phyloP scores from a whole-genome alignment of 2,113 vertebrate species.

The Cochlearius cochlearius region DNA sequence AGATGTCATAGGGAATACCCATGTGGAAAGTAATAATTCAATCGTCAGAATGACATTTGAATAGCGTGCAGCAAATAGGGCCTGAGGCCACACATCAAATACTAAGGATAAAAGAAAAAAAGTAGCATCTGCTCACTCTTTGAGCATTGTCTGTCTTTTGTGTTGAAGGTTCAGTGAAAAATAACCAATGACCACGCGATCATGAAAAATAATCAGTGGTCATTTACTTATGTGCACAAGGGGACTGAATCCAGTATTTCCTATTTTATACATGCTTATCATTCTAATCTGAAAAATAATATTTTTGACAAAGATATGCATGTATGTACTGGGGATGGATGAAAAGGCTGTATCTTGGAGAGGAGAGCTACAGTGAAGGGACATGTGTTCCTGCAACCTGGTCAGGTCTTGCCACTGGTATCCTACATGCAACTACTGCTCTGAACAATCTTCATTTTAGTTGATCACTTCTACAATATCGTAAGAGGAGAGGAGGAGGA shows the following conservation, averaged over 20 bases:
- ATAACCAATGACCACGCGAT: background rate
- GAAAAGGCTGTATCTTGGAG: background rate
- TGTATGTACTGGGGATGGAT: background rate
- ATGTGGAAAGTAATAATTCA: conserved; percentile 31
- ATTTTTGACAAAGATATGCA: background rate
- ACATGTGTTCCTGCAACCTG: background rate
- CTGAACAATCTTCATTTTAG: background rate
- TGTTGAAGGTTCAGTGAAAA: background rate
- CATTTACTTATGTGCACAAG: background rate
- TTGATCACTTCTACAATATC: background rate
- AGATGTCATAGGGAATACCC: background rate
- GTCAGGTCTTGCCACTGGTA: background rate
- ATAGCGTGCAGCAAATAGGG: conserved; percentile 17
- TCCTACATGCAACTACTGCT: background rate
- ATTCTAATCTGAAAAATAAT: background rate
- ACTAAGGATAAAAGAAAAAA: background rate
- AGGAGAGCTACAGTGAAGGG: background rate
- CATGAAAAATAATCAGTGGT: background rate
- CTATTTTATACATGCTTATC: background rate
- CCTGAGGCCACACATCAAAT: conserved; percentile 15
- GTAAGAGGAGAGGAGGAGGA: background rate
- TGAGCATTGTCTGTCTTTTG: background rate
- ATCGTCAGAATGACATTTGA: conserved; percentile 30
- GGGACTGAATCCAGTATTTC: background rate
- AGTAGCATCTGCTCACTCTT: background rate